Base-by-base conservation (phyloP, 2,888 invertebrate genomes). In the Hofmannophila pseudospretella region DNA sequence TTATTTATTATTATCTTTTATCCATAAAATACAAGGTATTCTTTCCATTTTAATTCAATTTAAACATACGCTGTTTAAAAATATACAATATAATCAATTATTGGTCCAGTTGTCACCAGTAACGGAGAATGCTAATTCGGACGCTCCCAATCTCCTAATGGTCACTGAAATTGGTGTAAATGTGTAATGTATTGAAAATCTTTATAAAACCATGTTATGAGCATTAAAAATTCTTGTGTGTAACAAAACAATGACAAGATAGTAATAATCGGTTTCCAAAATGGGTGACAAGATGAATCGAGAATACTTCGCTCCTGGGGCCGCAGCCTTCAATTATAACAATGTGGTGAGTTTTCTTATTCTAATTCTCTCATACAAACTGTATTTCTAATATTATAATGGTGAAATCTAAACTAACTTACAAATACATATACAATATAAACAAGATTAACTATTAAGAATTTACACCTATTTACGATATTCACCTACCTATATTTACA, bases 221-320 rank as follows among this genome's bases (percentile, higher is more conserved):
- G 49, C 44, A 37, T 34, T 52, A 47, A 49, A 28, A 51, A 55
- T 45, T 53, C 41, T 60, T 56, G 54, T 66, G 57, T 56, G 58
- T 67, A 50, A 2, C 22, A 23, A 31, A 34, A 41, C 8, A 20
- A 40, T 30, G 34, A 23, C 35, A 23, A 40, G 32, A 20, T 47
- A 46, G 44, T 46, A 43, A 38, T 36, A 30, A 22, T 19, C 10
- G 28, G 8, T 30, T 11, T 11, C 16, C n/a, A 14, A 36, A 27
- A 85, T 85, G 85, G 77, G 80, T 47, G 85, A 85, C 41, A 85
- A 85, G 57, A 58, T 82, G 43, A 81, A 85, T 41, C 58, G 70
- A 58, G 85, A 85, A 61, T 84, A 79, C 52, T 85, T 71, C 51
- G 73, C 72, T 49, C 66, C 81, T 52, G 80, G 67, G 36, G 67